Evolutionary conservation across 1,140 invertebrate species (phyloP), one percentile per base, ranked within the genome.

Genomic region (Hestina assimilis): DNA sequence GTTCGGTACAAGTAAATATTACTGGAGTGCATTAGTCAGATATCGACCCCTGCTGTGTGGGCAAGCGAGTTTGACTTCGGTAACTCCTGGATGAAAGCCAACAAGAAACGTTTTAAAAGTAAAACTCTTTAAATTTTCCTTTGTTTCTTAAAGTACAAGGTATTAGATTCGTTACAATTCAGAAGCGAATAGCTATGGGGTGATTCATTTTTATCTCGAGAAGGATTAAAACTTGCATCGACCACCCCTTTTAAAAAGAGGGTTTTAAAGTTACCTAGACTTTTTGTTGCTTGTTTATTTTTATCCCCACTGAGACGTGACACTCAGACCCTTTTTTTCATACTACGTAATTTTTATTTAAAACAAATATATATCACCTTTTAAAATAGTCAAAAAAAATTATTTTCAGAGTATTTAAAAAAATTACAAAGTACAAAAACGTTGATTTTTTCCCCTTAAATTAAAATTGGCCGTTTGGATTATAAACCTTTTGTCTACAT

Each of bases 11-110:
- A 59, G 72, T 83, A 79, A 85, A 75, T 83, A 80, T 79, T 77
- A 65, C 72, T 66, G 63, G 66, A 58, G 68, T 61, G 66, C 75
- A 81, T 83, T 82, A 82, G 76, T 83, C 75, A 82, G 76, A 75
- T 82, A 79, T 73, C 63, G 68, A 72, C 50, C 61, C 65, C 52
- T 55, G 57, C 63, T 65, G 75, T 69, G 82, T 79, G 79, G 76
- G 82, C 67, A 76, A 56, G 54, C 59, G 50, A 28, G 46, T 51
- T 56, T 48, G 21, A 38, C 24, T 41, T 42, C 38, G 45, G 54
- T 46, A 56, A 53, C 41, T 53, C 24, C 45, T 60, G 58, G 58
- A 60, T 46, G 33, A 52, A 47, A 47, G 60, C 61, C 61, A 55
- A 48, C 29, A 54, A 35, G 56, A 19, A 33, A 17, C 24, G 31